Evolutionary conservation across 2,797 vertebrate genomes (phyloP), one percentile per base, ranked within the genome.

Genomic region (Manis crassicaudata): DNA sequence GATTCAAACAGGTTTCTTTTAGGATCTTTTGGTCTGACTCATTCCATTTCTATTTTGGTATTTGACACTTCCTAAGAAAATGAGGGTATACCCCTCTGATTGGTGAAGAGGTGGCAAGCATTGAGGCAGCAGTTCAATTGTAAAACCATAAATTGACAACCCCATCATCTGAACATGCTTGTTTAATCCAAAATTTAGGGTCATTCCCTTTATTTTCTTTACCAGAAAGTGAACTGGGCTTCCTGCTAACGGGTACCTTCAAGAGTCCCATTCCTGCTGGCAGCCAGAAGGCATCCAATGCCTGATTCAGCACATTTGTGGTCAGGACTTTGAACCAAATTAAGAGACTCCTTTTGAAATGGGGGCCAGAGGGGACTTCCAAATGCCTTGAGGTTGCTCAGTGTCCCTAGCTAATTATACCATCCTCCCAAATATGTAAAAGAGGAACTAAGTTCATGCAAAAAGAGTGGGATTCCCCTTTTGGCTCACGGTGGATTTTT

Each of bases 391-490:
- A 97, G 89, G 92, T 91, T 97, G 95, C 75, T 97, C 76, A 29
- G 94, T 93, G 89, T 97, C 96, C 72, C 96, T 86, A 95, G 68
- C 92, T 93, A 92, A 96, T 97, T 95, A 96, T 95, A 95, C 96
- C 40, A 25, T 58, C n/a, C 52, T 88, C 63, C 63, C 67, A 96
- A 98, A 93, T 94, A 96, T 96, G 87, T 70, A 97, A 96, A 98
- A 97, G 97, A 97, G 97, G 97, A 98, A 98, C 92, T 93, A 89
- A 65, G 54, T 79, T 94, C 92, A 97, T 97, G 92, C 81, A 97
- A 97, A 96, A 96, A 88, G 89, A 80, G 80, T 87, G 97, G 96
- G 97, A 97, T 98, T 98, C 96, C 97, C 97, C 97, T 97, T 90
- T 88, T 75, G 95, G 81, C 58, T 96, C 81, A 77, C 3, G 40